Percentiles rank a stretch among this genome's conserved stretches.
These are phyloP conservation scores for Drosophila arizonae DNA, from an alignment of 1,140 invertebrate species.

Conservation along the genomic window DNA sequence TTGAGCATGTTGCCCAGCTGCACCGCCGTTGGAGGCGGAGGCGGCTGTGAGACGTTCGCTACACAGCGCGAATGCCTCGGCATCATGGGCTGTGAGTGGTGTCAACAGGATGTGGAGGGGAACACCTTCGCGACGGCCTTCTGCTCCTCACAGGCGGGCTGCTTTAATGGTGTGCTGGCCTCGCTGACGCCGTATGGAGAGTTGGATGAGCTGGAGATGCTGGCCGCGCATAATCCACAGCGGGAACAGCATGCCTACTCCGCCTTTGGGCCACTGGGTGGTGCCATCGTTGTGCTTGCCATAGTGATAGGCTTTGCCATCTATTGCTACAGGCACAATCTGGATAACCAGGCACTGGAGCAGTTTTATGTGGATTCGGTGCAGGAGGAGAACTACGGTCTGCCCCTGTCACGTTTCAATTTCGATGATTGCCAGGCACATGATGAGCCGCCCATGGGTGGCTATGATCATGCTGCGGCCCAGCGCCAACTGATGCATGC, in stretches of 20 bases:
- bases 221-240: conserved; percentile 83
- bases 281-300: conserved; percentile 86
- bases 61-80: conserved; percentile 91
- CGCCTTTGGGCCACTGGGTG: conserved; percentile 86
- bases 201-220: conserved; percentile 85
- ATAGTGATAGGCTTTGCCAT: conserved; percentile 86
- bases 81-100: conserved; percentile 95
- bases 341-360: conserved; percentile 84
- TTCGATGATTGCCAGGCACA: conserved; percentile 78
- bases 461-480: conserved; percentile 73
- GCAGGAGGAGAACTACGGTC: conserved; percentile 83
- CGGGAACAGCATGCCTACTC: conserved; percentile 85
- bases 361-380: conserved; percentile 84
- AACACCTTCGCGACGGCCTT: conserved; percentile 88
- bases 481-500: conserved; percentile 77
- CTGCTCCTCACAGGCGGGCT: conserved; percentile 90
- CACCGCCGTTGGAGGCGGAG: conserved; percentile 85
- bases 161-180: conserved; percentile 92
- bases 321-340: conserved; percentile 87
- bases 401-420: conserved; percentile 79
- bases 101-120: conserved; percentile 90
- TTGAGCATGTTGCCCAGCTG: conserved; percentile 82
- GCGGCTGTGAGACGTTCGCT: conserved; percentile 89
- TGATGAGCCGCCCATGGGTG: conserved; percentile 73
- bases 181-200: conserved; percentile 92